These are phyloP conservation scores for Arion vulgaris DNA, from an alignment of 1,140 invertebrate species.

Conservation along the genomic window DNA sequence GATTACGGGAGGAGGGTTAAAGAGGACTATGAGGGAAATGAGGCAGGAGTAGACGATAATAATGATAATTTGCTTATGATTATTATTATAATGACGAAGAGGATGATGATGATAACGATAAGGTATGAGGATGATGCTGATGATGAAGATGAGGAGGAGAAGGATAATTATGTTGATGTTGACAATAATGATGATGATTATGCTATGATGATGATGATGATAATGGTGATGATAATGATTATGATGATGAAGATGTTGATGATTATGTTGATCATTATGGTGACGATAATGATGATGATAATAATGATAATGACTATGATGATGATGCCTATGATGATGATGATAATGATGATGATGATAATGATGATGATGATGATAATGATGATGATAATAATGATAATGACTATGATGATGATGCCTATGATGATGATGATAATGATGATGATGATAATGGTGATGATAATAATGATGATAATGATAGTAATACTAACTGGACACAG, in stretches of 20 bases:
- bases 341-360: background rate
- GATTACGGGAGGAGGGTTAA: too few relatives aligned
- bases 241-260: background rate
- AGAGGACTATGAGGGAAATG: too few relatives aligned
- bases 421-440: too few relatives aligned
- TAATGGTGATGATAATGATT: background rate
- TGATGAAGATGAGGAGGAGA: background rate
- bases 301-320: background rate
- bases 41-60: too few relatives aligned
- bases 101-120: background rate
- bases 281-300: conserved; percentile 5
- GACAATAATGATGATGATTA: background rate
- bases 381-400: too few relatives aligned
- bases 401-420: background rate
- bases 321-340: background rate
- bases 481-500: too few relatives aligned
- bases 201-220: background rate
- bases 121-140: background rate
- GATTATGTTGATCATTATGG: background rate
- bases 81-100: background rate
- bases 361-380: background rate
- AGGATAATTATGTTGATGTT: background rate
- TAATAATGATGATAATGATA: too few relatives aligned
- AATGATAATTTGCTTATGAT: too few relatives aligned
- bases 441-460: too few relatives aligned